Conservation (phyloP, 2,797 vertebrate species). For the Buceros bicornis region DNA sequence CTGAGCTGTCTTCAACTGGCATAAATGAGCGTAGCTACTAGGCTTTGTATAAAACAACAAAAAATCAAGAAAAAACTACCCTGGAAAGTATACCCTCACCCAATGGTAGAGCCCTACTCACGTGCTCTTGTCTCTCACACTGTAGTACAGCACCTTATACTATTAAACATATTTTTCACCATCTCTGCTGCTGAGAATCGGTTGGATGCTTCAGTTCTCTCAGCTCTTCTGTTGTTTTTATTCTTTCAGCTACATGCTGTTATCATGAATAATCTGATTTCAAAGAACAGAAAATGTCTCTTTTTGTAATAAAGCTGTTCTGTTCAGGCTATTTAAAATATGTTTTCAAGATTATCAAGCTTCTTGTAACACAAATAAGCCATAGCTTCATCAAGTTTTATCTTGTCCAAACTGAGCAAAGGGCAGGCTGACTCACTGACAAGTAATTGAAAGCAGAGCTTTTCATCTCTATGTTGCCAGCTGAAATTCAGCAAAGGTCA, state of each 20-base stretch:
- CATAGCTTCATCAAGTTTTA: conserved; percentile 35
- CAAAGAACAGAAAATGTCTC: conserved; percentile 10
- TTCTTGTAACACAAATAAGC: conserved; percentile 35
- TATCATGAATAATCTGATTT: conserved; percentile 41
- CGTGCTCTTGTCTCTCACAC: neutral
- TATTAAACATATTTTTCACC: neutral
- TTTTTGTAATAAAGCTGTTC: conserved; percentile 40
- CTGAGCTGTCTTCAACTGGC: neutral
- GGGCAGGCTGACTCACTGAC: neutral
- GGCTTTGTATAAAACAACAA: neutral
- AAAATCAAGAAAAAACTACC: neutral
- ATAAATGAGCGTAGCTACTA: neutral
- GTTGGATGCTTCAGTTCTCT: neutral
- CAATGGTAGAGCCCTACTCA: neutral
- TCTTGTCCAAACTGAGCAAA: conserved; percentile 16
- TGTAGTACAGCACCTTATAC: neutral
- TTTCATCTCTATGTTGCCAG: conserved; percentile 12
- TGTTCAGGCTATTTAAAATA: conserved; percentile 42
- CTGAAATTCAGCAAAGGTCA: conserved; percentile 59
- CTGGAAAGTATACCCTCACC: neutral
- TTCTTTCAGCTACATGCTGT: conserved; percentile 9
- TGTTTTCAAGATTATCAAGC: conserved; percentile 48
- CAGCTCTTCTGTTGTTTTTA: conserved; percentile 9
- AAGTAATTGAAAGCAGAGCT: neutral
- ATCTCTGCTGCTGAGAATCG: neutral